These are phyloP conservation scores for Athrips mouffetella DNA, from an alignment of 2,888 invertebrate genomes.

Conservation along the genomic window DNA sequence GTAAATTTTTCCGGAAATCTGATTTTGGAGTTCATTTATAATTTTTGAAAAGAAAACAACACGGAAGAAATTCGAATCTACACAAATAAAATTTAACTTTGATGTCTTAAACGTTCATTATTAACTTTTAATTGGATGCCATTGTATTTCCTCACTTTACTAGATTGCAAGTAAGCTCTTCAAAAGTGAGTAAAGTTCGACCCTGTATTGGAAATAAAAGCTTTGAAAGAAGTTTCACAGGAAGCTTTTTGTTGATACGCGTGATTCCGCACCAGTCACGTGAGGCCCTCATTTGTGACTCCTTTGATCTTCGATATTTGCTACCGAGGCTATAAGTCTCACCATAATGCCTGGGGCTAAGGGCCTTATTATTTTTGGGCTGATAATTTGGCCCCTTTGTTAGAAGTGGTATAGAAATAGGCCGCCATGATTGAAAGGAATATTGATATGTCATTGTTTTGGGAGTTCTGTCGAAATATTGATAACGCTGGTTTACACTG, in stretches of 20 bases:
- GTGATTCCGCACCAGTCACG: constrained; percentile 34
- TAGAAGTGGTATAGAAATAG: constrained; percentile 5
- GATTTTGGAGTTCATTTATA: no score
- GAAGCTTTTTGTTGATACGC: constrained; percentile 33
- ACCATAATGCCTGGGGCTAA: constrained; percentile 2
- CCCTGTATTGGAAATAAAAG: constrained; percentile 31
- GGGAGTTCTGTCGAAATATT: background rate
- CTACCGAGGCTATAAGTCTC: constrained; percentile 6
- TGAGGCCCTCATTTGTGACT: constrained; percentile 36
- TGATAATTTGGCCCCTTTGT: constrained; percentile 5
- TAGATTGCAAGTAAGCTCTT: no score
- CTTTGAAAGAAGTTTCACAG: constrained; percentile 36
- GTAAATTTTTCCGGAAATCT: no score
- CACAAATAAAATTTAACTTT: no score
- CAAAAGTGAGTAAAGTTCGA: no score
- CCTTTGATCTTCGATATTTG: constrained; percentile 19
- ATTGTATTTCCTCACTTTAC: no score
- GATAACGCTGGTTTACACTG: no score
- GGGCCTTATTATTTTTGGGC: constrained; percentile 13
- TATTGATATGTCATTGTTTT: constrained; percentile 1
- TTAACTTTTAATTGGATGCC: no score
- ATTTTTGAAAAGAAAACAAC: no score
- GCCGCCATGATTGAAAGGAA: background rate
- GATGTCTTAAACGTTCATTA: no score
- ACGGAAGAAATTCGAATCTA: no score